Evolutionary conservation across 2,113 vertebrate genomes (phyloP).

Genomic region (Phylloscopus trochilus): DNA sequence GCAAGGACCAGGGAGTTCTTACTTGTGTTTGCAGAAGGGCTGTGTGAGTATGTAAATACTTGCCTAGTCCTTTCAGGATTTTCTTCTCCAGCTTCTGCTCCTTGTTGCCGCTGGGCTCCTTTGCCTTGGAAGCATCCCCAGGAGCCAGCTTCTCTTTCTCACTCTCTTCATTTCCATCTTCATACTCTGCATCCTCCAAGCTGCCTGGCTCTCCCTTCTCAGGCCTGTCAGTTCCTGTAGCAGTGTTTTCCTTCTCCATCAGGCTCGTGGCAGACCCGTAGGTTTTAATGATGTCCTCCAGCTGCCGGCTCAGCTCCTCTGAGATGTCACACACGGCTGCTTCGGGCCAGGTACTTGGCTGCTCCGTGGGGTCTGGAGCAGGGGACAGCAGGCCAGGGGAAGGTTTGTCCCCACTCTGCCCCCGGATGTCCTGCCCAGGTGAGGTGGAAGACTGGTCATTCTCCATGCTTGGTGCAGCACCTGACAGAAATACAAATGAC

Average conservation of each 20-base stretch:
- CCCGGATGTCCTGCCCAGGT: conserved; percentile 19
- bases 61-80: conserved; percentile 88
- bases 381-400: not conserved
- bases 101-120: conserved; percentile 75
- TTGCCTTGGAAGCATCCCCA: conserved; percentile 60
- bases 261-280: conserved; percentile 72
- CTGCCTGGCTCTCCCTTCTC: conserved; percentile 63
- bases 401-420: conserved; percentile 40
- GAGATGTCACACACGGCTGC: conserved; percentile 63
- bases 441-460: conserved; percentile 17
- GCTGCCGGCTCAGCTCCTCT: conserved; percentile 79
- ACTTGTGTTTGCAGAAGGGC: not conserved
- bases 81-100: conserved; percentile 95
- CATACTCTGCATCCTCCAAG: conserved; percentile 66
- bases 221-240: not conserved
- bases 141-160: conserved; percentile 64
- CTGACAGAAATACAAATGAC: conserved; percentile 53
- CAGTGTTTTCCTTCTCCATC: conserved; percentile 45
- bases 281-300: conserved; percentile 88
- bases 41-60: conserved; percentile 2
- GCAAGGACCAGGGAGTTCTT: not conserved
- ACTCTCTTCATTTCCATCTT: conserved; percentile 68
- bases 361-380: not conserved
- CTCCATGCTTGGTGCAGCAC: conserved; percentile 76
- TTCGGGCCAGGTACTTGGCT: not conserved